Evolutionary conservation across 2,113 vertebrate genomes (phyloP), one percentile per base, ranked within the genome.

Genomic region (Desmodus rotundus): DNA sequence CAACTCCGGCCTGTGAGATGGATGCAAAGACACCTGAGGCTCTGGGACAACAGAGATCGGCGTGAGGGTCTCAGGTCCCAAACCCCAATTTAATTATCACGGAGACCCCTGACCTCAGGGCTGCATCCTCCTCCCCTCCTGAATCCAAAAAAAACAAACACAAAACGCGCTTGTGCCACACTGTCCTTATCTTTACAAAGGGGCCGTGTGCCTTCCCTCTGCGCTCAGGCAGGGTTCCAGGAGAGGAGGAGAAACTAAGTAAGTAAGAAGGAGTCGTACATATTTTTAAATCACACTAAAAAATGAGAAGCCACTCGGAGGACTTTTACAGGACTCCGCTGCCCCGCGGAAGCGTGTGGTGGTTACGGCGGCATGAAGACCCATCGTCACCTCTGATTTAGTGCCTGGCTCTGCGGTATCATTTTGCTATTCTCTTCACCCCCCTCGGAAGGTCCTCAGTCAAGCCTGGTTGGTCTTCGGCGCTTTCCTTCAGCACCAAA

Each of bases 361-460:
- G 2, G 47, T 61, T 50, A 63, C 2, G 81, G 24, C 63, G 43
- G 28, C 63, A 16, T 41, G 9, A 91, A 95, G 38, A 67, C 82
- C 45, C 70, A 52, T 73, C 36, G 17, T n/a, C 67, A 87, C 24
- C 83, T 89, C 81, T 89, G 91, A 93, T 88, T 94, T 86, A 96
- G 85, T 7, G 41, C 31, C 24, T 91, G 36, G 26, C 68, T n/a
- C 17, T 5, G 33, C 91, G 82, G 89, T 96, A 91, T 91, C 50
- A 52, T 54, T 96, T 36, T 84, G 67, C 80, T 78, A 74, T 52
- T 93, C 93, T 95, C 87, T 97, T 8, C 80, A 43, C 13, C 15
- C 9, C 0, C 36, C 77, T 78, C n/a, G 76, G 94, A 80, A 45
- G 24, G 81, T 63, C 90, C 65, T 95, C 72, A 65, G 47, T 61